phyloP scores from a whole-genome alignment of 2,797 vertebrate genomes.

The Apodemus agrarius region DNA sequence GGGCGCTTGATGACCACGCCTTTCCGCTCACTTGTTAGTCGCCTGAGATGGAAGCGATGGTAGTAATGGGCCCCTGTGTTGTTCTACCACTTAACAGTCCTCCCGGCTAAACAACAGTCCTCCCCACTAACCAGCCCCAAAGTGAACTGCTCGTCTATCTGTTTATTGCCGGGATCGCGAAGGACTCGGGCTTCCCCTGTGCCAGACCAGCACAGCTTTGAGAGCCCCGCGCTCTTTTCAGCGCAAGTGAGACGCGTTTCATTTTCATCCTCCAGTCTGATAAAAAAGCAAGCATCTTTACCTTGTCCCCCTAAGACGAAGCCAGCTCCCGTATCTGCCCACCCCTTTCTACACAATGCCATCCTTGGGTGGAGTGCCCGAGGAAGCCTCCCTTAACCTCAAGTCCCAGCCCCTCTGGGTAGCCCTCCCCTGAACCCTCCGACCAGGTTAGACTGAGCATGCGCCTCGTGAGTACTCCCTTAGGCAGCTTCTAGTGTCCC shows the following conservation, averaged over 20 bases:
- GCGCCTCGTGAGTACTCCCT: accelerated
- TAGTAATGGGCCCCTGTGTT: not conserved
- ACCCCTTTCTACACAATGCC: not conserved
- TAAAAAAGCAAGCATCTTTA: not conserved
- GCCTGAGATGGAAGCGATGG: accelerated
- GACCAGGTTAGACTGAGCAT: not conserved
- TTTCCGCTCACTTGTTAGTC: not conserved
- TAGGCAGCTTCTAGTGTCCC: accelerated
- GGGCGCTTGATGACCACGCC: not conserved
- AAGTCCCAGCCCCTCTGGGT: not conserved
- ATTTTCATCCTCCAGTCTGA: not conserved
- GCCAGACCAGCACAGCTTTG: no score
- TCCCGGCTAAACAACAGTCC: not conserved
- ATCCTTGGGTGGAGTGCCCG: not conserved
- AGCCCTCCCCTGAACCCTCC: not conserved
- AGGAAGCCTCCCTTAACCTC: not conserved
- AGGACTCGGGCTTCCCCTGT: not conserved
- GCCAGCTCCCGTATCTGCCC: not conserved
- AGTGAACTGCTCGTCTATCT: no score
- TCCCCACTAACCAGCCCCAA: not conserved
- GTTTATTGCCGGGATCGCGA: not conserved
- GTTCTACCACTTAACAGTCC: not conserved
- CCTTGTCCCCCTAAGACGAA: not conserved
- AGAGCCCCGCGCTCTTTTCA: not conserved
- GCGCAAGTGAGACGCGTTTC: not conserved